Percentiles rank a stretch among this genome's conserved stretches.
These are phyloP conservation scores for Nicator chloris DNA, from an alignment of 2,113 vertebrate genomes.

Conservation along the genomic window DNA sequence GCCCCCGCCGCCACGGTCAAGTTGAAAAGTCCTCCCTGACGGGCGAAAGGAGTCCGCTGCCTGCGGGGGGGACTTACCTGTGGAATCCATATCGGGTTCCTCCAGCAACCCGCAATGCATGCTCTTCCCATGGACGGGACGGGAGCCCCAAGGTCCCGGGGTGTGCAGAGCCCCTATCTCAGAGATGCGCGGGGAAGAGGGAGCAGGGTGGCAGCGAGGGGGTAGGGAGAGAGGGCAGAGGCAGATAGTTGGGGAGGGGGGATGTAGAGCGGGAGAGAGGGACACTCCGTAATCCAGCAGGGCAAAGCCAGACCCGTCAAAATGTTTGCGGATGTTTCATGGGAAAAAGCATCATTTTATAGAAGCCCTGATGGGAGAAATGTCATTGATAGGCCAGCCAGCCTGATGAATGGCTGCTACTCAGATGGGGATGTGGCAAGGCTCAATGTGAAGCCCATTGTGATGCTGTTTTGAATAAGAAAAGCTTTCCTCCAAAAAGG, in stretches of 20 bases:
- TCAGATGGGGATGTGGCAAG: conserved; percentile 99
- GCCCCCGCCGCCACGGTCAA: conserved; percentile 9
- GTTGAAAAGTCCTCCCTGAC: not conserved
- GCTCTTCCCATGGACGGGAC: conserved; percentile 95
- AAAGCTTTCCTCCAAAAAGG: conserved; percentile 95
- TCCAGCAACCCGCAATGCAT: conserved; percentile 99
- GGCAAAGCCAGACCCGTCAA: conserved; percentile 98
- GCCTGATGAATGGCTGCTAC: conserved; percentile 99
- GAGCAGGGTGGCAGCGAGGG: not conserved
- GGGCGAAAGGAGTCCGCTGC: not conserved
- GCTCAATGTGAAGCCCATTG: conserved; percentile 99
- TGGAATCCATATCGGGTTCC: conserved; percentile 99
- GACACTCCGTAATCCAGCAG: conserved; percentile 94
- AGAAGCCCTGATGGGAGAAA: conserved; percentile 98
- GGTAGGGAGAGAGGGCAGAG: conserved; percentile 27
- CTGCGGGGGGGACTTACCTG: conserved; percentile 82
- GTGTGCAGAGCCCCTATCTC: conserved; percentile 69
- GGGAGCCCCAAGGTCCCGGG: conserved; percentile 80
- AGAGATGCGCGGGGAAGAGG: conserved; percentile 45
- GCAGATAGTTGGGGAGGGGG: conserved; percentile 28
- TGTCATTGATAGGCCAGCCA: conserved; percentile 99
- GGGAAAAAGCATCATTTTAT: conserved; percentile 99
- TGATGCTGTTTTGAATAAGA: conserved; percentile 99
- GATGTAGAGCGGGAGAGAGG: conserved; percentile 64
- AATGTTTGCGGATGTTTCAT: conserved; percentile 99